Base-by-base conservation (phyloP, 2,888 invertebrate species). In the Holacanthella duospinosa region DNA sequence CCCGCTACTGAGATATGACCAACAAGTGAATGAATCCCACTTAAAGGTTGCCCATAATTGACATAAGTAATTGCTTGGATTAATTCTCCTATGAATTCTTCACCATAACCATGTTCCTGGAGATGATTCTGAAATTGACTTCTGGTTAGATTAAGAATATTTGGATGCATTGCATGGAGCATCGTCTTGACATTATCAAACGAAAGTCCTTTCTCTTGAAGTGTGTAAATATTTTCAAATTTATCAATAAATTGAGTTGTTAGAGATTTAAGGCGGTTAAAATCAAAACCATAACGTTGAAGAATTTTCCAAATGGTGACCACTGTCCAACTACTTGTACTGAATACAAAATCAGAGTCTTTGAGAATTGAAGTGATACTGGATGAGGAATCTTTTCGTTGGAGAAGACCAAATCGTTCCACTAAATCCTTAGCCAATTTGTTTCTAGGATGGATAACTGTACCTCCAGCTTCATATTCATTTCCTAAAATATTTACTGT, bases 21-120 rank as follows among this genome's bases (percentile, higher is more conserved):
- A 28, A 81, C 82, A 75, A 82, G 79, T n/a, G 79, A 78, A 63
- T 82, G 83, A 19, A 82, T 77, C 64, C 78, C 74, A 9, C 9
- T 44, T 1, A 78, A 77, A 26, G 78, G 78, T 75, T 85, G 85
- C 3, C 84, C 84, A 74, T 84, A 85, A 76, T 85, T 84, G 0
- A 80, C 80, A 62, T 80, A 77, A 59, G 81, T 74, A 12, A 81
- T 80, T 0, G 81, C 80, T 67, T 78, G 75, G 1, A 81, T 81
- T 48, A 85, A 66, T 75, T 85, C 84, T 59, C 81, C 74, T 36
- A 84, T 80, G 27, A 84, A 76, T 24, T 61, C 66, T 6, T 79
- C 75, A 3, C 79, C 77, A 66, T 80, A 79, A 1, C 80, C 80
- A 27, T 77, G 71, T 43, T 77, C 74, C 24, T 67, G 68, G 44